phyloP scores from a whole-genome alignment of 1,140 invertebrate genomes.

The Branchinecta lindahli region DNA sequence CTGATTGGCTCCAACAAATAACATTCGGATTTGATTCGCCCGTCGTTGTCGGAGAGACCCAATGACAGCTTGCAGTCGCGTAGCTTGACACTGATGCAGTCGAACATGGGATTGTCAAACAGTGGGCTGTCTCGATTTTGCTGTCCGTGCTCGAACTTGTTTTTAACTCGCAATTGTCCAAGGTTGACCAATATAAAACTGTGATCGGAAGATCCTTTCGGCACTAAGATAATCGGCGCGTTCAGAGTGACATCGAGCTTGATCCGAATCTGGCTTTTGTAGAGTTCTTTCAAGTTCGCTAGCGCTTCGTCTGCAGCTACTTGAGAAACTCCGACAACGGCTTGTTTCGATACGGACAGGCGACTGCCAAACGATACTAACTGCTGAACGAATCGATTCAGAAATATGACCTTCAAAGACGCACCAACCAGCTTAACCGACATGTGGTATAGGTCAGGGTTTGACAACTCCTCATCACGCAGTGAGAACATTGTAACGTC shows the following conservation, averaged over 20 bases:
- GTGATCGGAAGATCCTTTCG: background rate
- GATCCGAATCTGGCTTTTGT: background rate
- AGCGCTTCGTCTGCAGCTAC: background rate
- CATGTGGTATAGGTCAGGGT: background rate
- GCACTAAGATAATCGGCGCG: background rate
- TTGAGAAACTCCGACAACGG: background rate
- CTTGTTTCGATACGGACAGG: background rate
- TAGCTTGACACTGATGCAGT: background rate
- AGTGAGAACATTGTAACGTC: background rate
- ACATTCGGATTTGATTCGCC: background rate
- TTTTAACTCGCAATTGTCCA: no score
- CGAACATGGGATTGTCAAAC: background rate
- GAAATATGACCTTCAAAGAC: background rate
- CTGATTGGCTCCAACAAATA: background rate
- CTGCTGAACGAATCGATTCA: background rate
- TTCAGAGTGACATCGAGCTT: background rate
- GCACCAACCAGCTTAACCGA: background rate
- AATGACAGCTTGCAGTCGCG: background rate
- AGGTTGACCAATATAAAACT: no score
- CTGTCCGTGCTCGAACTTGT: no score
- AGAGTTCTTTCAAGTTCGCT: background rate
- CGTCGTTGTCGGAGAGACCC: background rate
- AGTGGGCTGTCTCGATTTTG: no score
- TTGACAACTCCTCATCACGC: background rate
- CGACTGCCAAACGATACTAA: background rate